Conservation (phyloP, 2,113 vertebrate species). For the Platysternon megacephalum region DNA sequence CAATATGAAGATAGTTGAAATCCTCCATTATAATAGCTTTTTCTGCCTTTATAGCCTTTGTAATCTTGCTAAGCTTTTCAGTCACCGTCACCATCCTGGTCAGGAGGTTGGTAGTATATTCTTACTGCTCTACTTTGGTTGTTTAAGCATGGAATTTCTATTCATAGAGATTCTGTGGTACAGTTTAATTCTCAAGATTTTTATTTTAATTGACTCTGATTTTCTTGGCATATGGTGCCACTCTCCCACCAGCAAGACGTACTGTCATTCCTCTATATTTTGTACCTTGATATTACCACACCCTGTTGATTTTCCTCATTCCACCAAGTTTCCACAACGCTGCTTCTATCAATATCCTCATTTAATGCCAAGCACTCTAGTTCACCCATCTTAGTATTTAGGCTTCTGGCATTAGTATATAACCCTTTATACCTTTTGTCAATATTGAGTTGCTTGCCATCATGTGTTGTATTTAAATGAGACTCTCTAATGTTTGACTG, state of each 20-base stretch:
- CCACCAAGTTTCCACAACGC: neutral
- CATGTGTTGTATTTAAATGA: neutral
- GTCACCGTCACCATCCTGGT: neutral
- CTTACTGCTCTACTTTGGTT: neutral
- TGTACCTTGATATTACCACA: neutral
- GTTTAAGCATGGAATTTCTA: neutral
- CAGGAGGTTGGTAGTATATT: neutral
- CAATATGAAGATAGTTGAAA: neutral
- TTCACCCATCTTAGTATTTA: neutral
- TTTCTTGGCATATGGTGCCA: neutral
- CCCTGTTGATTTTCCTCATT: neutral
- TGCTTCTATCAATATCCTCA: neutral
- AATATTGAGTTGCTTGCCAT: neutral
- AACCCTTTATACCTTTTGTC: neutral
- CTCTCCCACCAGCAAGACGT: neutral
- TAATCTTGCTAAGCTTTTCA: neutral
- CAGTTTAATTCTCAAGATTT: neutral
- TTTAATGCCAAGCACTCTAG: neutral
- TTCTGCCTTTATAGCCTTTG: neutral
- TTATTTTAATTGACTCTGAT: neutral
- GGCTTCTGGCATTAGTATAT: neutral
- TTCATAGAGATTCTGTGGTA: neutral
- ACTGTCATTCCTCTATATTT: neutral
- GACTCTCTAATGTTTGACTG: neutral
- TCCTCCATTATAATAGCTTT: neutral